Evolutionary conservation across 2,113 vertebrate genomes (phyloP), one percentile per base, ranked within the genome.

Genomic region (Condylura cristata): DNA sequence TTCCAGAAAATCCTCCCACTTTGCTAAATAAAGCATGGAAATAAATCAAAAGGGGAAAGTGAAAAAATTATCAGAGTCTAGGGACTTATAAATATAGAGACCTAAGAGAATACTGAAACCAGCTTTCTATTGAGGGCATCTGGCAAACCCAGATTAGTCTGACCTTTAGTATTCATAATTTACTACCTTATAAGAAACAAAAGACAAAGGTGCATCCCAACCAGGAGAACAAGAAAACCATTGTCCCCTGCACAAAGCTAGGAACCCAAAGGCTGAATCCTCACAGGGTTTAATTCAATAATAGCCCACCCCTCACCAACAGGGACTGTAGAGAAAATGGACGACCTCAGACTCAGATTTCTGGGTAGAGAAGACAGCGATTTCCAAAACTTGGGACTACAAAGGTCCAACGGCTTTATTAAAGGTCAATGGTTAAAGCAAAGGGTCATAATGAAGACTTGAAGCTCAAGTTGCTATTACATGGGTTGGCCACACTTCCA

Each of bases 41-140:
- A 90, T 70, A 76, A 89, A 39, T 83, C 3, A 79, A 14, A 65
- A 82, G 71, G 30, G 93, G 85, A 53, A 91, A 89, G 70, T 58
- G 18, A 66, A 87, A 60, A 80, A 82, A 12, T 87, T 68, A 4
- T 84, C 68, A 89, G 68, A 48, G 8, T 22, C 44, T 63, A 95
- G 82, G 84, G 81, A 51, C 44, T 91, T n/a, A 30, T 28, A 44
- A 76, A 93, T 8, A 14, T 58, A 30, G 74, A 82, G 83, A 60
- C 7, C 34, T 53, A 75, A 75, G 11, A 41, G 66, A 86, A 51
- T 20, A 68, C 3, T 63, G 8, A 61, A 91, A 80, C 26, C 56
- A 75, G 34, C 10, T 30, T 86, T 86, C 10, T 16, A 53, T 91
- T 32, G 58, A 76, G 32, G 60, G 26, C 24, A 66, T 48, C 65